Evolutionary conservation across 2,113 vertebrate species (phyloP).

Genomic region (Syrmaticus mikado): DNA sequence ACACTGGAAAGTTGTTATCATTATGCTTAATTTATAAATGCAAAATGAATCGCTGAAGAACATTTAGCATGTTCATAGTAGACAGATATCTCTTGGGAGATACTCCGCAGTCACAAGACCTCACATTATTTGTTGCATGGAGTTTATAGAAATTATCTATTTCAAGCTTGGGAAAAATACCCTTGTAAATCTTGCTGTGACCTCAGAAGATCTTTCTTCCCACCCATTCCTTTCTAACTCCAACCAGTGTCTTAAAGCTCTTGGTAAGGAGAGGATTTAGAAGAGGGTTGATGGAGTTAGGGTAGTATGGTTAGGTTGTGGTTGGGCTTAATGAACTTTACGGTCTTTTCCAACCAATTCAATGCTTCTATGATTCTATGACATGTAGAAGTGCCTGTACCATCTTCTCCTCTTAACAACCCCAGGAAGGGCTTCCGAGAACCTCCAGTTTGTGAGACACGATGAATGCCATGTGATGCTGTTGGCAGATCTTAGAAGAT

Average conservation of each 20-base stretch:
- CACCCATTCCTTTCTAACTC: background rate
- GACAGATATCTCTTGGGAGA: background rate
- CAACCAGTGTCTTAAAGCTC: background rate
- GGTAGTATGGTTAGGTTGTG: too few species aligned
- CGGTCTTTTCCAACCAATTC: too few species aligned
- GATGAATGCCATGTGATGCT: background rate
- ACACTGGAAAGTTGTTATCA: background rate
- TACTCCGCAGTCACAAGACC: background rate
- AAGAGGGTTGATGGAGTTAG: too few species aligned
- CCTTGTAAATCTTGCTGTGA: background rate
- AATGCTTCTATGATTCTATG: too few species aligned
- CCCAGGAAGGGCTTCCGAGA: background rate
- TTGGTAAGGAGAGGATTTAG: background rate
- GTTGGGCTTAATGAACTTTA: too few species aligned
- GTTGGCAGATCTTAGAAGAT: background rate
- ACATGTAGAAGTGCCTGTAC: background rate
- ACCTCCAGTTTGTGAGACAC: accelerated
- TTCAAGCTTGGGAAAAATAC: background rate
- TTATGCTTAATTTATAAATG: background rate
- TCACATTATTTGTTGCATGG: background rate
- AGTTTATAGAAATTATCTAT: background rate
- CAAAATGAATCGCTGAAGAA: background rate
- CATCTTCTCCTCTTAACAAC: background rate
- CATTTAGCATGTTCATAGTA: background rate
- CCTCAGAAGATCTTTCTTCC: background rate